Base-by-base conservation (phyloP, 2,888 invertebrate genomes). In the Microplitis deprimator region DNA sequence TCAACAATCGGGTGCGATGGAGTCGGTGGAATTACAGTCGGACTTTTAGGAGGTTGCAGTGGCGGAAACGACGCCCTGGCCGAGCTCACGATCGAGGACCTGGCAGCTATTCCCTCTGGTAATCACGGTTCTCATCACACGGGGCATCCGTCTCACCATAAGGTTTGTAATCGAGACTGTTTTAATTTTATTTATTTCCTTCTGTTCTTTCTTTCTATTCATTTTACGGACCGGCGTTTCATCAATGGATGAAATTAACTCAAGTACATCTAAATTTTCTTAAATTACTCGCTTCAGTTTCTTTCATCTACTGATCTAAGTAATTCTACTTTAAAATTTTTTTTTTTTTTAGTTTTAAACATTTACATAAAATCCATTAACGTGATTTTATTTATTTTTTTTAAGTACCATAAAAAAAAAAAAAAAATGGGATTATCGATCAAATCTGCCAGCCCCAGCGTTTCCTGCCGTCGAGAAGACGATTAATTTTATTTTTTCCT, bases 41-140 rank as follows among this genome's bases (percentile, higher is more conserved):
- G 86, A 72, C 79, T 86, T 77, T 81, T 88, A 87, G 87, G 86
- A 72, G 85, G 87, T 67, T 89, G 88, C 82, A 89, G 88, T 80
- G 88, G 87, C 73, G 87, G 88, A 73, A 88, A 81, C 84, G 88
- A 88, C 88, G 88, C 88, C 80, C 87, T 89, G 87, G 87, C 89
- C 60, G 88, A 88, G 81, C 83, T 88, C 80, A 88, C 88, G 73
- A 87, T 88, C 84, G 89, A 89, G 88, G 89, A 89, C 85, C 88
- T 88, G 89, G 88, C 89, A 83, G 88, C 88, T 80, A 87, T 88
- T 83, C 88, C 88, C 81, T 87, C 86, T 80, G 87, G 87, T 83
- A 88, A 87, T 84, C 88, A 88, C 81, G 84, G 83, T 78, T 82
- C 86, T 78, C 88, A 87, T 86, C 87, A 87, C 81, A 83, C 85